phyloP scores from a whole-genome alignment of 2,113 vertebrate species.

The Halcyon malimbica region DNA sequence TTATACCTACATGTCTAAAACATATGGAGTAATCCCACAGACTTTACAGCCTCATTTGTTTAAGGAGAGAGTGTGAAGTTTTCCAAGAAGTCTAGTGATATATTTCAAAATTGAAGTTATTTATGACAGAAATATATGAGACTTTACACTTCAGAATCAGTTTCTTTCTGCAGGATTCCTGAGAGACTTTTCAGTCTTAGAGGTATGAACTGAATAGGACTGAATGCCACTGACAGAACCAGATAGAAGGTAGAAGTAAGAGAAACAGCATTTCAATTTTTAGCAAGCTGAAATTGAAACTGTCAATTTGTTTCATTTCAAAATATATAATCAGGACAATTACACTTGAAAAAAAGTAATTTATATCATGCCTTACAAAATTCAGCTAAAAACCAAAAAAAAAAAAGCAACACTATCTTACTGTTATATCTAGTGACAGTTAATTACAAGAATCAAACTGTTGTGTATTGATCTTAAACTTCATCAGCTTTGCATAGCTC shows the following conservation, averaged over 20 bases:
- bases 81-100: neutral
- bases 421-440: neutral
- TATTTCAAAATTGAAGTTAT: neutral
- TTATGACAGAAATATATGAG: neutral
- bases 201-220: neutral
- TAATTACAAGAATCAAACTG: neutral
- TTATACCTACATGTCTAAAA: neutral
- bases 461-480: neutral
- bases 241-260: neutral
- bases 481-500: neutral
- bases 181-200: neutral
- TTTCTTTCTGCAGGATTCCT: neutral
- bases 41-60: neutral
- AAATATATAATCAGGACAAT: neutral
- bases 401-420: neutral
- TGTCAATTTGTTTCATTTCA: neutral
- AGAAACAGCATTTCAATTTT: slow-evolving; percentile 16
- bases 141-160: neutral
- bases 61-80: neutral
- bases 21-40: neutral
- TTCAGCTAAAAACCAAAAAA: neutral
- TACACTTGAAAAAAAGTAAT: neutral
- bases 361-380: neutral
- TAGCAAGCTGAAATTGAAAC: neutral
- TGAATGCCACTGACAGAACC: neutral